Percentiles rank a stretch among this genome's conserved stretches.
phyloP scores from a whole-genome alignment of 2,113 vertebrate species.

The Astatotilapia flaviijosephi region DNA sequence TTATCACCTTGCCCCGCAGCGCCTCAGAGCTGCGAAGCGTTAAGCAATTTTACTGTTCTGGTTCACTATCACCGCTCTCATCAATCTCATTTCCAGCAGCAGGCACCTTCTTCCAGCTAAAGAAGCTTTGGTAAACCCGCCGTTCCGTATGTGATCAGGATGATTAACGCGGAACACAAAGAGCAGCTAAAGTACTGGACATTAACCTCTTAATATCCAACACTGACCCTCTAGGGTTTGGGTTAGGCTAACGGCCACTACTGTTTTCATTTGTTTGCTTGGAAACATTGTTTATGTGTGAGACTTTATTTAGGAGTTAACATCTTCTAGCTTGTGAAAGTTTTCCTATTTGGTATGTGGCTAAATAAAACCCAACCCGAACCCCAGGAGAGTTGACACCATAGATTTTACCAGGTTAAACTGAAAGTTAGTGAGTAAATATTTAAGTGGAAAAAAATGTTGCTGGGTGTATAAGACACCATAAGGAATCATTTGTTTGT shows the following conservation, averaged over 20 bases:
- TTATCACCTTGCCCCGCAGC: background rate
- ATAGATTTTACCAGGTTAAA: background rate
- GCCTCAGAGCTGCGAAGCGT: background rate
- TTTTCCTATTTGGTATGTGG: background rate
- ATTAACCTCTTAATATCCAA: background rate
- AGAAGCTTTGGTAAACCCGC: background rate
- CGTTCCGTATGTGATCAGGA: background rate
- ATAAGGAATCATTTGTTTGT: background rate
- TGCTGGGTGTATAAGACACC: background rate
- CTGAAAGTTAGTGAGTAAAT: background rate
- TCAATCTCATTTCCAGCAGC: background rate
- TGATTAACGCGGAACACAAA: background rate
- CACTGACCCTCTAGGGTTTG: background rate
- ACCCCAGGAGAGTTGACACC: background rate
- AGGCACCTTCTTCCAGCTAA: background rate
- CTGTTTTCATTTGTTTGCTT: background rate
- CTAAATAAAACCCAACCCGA: background rate
- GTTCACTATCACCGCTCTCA: background rate
- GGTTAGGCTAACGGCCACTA: background rate
- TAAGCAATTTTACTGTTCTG: background rate
- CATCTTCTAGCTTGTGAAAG: background rate
- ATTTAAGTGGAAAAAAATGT: background rate
- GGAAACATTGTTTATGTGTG: background rate
- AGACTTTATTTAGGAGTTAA: background rate
- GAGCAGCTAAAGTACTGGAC: background rate